Evolutionary conservation across 2,888 invertebrate genomes (phyloP).

Genomic region (Steinernema scapterisci): DNA sequence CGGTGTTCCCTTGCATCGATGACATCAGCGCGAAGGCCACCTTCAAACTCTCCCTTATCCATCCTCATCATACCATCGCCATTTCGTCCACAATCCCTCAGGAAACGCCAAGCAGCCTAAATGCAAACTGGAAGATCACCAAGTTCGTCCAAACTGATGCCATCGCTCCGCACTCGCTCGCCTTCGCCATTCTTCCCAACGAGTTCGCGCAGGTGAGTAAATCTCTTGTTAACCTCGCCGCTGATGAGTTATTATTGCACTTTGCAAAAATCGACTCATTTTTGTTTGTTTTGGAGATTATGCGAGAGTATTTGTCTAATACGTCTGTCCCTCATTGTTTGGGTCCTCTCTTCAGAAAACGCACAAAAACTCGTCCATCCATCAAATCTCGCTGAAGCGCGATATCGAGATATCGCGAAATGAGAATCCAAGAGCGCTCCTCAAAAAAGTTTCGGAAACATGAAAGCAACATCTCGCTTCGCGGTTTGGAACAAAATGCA

Average conservation of each 20-base stretch:
- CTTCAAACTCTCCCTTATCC: constrained; percentile 42
- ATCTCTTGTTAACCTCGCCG: background rate
- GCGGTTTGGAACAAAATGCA: too few relatives aligned
- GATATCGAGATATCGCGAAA: too few relatives aligned
- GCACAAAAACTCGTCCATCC: too few relatives aligned
- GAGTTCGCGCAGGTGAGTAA: constrained; percentile 1
- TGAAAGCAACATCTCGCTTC: too few relatives aligned
- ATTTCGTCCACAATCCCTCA: constrained; percentile 45
- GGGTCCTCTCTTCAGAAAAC: background rate
- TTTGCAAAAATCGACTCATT: background rate
- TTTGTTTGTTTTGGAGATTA: constrained; percentile 26
- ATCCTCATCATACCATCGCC: constrained; percentile 46
- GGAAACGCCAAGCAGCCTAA: constrained; percentile 35
- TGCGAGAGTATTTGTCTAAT: constrained; percentile 9
- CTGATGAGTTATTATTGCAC: background rate
- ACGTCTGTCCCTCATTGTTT: background rate
- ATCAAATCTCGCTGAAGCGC: too few relatives aligned
- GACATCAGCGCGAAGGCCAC: constrained; percentile 41
- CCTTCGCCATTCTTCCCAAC: constrained; percentile 43
- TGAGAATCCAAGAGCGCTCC: too few relatives aligned
- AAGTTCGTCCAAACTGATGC: constrained; percentile 46
- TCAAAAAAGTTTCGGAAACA: too few relatives aligned
- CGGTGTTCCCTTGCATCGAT: constrained; percentile 45
- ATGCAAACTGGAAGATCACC: constrained; percentile 45
- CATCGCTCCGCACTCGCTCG: constrained; percentile 42